These are phyloP conservation scores for Terrapene triunguis DNA, from an alignment of 2,113 vertebrate species.

Conservation along the genomic window DNA sequence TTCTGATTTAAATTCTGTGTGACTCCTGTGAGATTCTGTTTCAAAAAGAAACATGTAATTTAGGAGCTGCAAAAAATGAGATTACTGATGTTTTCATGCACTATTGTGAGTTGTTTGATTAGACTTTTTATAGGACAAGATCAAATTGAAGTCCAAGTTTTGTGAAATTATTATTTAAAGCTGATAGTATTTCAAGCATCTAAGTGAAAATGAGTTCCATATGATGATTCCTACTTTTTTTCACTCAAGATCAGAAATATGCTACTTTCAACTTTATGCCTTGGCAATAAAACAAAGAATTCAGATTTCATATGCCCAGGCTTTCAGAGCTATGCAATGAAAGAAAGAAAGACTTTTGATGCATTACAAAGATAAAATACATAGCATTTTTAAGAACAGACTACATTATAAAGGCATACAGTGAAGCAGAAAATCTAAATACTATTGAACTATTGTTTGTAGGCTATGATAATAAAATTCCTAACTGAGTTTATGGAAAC, in stretches of 20 bases:
- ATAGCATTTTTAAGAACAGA: not conserved
- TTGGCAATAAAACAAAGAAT: not conserved
- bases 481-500: not conserved
- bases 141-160: not conserved
- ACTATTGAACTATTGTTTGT: not conserved
- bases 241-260: not conserved
- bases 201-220: not conserved
- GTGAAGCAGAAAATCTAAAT: not conserved
- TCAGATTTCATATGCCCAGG: not conserved
- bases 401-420: not conserved
- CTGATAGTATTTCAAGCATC: not conserved
- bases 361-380: not conserved
- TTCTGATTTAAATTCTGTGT: not conserved
- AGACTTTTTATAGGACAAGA: not conserved
- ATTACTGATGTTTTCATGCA: not conserved
- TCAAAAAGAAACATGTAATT: not conserved
- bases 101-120: not conserved
- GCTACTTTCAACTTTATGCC: not conserved
- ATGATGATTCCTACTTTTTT: not conserved
- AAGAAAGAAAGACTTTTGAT: not conserved
- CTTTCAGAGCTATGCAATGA: not conserved
- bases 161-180: not conserved
- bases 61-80: not conserved
- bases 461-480: not conserved
- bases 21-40: not conserved